Evolutionary conservation across 2,113 vertebrate genomes (phyloP), one percentile per base, ranked within the genome.

Genomic region (Anoura caudifer): DNA sequence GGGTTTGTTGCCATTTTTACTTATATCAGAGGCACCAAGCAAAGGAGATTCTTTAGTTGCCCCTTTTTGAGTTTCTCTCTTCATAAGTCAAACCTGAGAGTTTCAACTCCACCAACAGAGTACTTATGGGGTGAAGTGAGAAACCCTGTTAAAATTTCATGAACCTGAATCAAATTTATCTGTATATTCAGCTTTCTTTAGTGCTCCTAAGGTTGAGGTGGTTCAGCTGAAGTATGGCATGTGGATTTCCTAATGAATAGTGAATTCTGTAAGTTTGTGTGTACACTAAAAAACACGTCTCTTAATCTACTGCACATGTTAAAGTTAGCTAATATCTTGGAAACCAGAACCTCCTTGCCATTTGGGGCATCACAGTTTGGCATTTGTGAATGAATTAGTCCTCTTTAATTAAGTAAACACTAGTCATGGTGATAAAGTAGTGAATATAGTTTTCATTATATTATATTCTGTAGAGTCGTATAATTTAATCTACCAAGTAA

Each of bases 111-210:
- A 80, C 26, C 69, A 87, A 24, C 19, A 96, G 76, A 83, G 19
- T 54, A 84, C 36, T 94, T 93, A 85, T 0, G 11, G 75, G 20
- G 3, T 81, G 20, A 90, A 80, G 12, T 81, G 45, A 33, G 52
- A 84, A 97, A 59, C 4, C 7, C 45, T 87, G 70, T 85, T 96
- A 89, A 95, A 93, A 84, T 91, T 96, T 91, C 50, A 95, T 87
- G 61, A 52, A 54, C 47, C 20, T 2, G 36, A 90, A 95, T 65
- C 13, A 61, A 93, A 95, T 90, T 20, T 90, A 91, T 94, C 11
- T 2, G 43, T 81, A 94, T 36, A 65, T 93, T 94, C 86, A 94
- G 75, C 20, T 84, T 94, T 92, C 14, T 12, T 87, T n/a, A 63
- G 19, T 54, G 16, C 12, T 83, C 31, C 52, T 93, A 63, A 76